phyloP scores from a whole-genome alignment of 2,797 vertebrate genomes.

The Semaprochilodus insignis region DNA sequence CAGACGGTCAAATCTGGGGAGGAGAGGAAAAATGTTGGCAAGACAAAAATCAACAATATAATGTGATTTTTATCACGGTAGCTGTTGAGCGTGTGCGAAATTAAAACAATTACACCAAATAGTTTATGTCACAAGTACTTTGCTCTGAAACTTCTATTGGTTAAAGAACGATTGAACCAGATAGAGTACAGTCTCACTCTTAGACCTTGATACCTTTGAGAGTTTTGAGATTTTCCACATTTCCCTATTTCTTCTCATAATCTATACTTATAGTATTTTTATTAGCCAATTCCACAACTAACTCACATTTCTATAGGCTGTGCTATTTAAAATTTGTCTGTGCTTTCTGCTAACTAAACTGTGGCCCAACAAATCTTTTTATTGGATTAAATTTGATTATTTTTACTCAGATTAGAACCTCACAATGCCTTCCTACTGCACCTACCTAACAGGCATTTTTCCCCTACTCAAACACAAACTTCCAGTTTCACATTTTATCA shows the following conservation, averaged over 20 bases:
- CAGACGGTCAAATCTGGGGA: conserved; percentile 36
- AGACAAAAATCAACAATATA: conserved; percentile 24
- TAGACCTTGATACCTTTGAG: background rate
- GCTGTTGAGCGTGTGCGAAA: conserved; percentile 2
- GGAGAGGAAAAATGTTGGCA: conserved; percentile 34
- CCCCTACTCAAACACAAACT: background rate
- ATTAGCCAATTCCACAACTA: background rate
- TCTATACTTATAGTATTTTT: background rate
- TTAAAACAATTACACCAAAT: conserved; percentile 39
- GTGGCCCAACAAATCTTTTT: background rate
- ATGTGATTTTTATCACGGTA: conserved; percentile 44
- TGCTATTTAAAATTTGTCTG: background rate
- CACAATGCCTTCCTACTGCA: background rate
- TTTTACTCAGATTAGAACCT: background rate
- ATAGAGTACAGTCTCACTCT: background rate
- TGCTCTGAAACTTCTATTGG: conserved; percentile 11
- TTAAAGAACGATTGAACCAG: background rate
- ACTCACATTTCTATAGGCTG: background rate
- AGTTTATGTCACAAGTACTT: conserved; percentile 38
- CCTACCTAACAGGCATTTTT: conserved; percentile 1
- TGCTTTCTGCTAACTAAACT: background rate
- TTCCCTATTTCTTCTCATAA: background rate
- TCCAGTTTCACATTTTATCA: conserved; percentile 6
- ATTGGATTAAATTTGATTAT: background rate
- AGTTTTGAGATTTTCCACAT: background rate